Conservation (phyloP, 1,140 invertebrate genomes). For the Potamilus streckersoni region DNA sequence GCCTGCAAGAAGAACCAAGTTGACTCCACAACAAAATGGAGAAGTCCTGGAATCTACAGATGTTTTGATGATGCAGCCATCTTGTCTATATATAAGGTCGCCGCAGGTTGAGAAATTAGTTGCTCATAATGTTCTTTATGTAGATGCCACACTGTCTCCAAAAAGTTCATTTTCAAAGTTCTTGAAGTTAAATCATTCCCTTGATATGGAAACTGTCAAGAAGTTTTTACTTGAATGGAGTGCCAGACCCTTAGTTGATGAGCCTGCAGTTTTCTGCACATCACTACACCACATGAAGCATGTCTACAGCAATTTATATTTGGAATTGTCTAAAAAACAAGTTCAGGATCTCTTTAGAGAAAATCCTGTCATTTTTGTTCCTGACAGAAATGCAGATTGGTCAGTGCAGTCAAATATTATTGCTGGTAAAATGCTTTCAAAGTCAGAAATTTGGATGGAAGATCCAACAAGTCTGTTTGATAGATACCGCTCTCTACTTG, state of each 20-base stretch:
- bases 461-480: slow-evolving; percentile 54
- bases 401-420: slow-evolving; percentile 9
- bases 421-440: slow-evolving; percentile 48
- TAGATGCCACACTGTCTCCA: neutral
- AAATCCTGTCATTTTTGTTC: slow-evolving; percentile 59
- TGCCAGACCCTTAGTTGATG: slow-evolving; percentile 29
- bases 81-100: slow-evolving; percentile 20
- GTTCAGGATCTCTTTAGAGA: slow-evolving; percentile 53
- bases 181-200: slow-evolving; percentile 42
- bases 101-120: slow-evolving; percentile 22
- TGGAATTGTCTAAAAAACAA: slow-evolving; percentile 44
- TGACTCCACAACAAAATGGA: neutral
- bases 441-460: slow-evolving; percentile 59
- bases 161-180: slow-evolving; percentile 45
- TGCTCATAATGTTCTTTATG: slow-evolving; percentile 36
- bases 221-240: slow-evolving; percentile 48
- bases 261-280: slow-evolving; percentile 42
- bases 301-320: slow-evolving; percentile 49
- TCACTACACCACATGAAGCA: slow-evolving; percentile 44
- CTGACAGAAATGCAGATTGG: slow-evolving; percentile 16
- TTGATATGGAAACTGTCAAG: slow-evolving; percentile 33
- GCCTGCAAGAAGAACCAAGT: slow-evolving; percentile 16
- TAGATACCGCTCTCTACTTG: slow-evolving; percentile 44
- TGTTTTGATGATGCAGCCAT: slow-evolving; percentile 9
- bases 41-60: slow-evolving; percentile 1